phyloP scores from a whole-genome alignment of 2,888 invertebrate genomes.

The Trissoscelio sp. region DNA sequence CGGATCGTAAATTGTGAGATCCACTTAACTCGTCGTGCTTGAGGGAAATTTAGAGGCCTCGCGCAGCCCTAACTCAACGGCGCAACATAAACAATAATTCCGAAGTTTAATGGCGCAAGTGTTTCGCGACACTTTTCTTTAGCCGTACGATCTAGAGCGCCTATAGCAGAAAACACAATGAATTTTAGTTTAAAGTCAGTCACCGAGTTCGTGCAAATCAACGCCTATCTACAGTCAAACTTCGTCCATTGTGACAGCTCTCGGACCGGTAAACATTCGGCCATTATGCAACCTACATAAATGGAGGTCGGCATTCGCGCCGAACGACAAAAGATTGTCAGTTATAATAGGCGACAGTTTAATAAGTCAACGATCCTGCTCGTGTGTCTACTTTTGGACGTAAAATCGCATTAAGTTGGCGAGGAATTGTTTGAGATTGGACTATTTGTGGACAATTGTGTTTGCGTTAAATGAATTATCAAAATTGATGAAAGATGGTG shows the following conservation, averaged over 20 bases:
- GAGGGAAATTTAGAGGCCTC: constrained; percentile 39
- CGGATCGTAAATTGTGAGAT: constrained; percentile 31
- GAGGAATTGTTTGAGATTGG: too few relatives aligned
- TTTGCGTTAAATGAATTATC: too few relatives aligned
- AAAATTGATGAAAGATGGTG: too few relatives aligned
- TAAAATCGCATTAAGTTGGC: too few relatives aligned
- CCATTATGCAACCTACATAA: constrained; percentile 27
- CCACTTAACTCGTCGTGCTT: constrained; percentile 29
- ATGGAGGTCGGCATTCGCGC: constrained; percentile 24
- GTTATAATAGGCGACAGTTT: constrained; percentile 18
- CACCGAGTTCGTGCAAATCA: constrained; percentile 44
- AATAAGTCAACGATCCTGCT: constrained; percentile 6
- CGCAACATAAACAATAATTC: constrained; percentile 46
- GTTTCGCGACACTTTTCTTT: constrained; percentile 45
- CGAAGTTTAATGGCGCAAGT: constrained; percentile 49
- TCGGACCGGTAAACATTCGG: constrained; percentile 18
- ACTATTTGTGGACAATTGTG: too few relatives aligned
- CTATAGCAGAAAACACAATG: constrained; percentile 35
- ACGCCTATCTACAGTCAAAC: constrained; percentile 45
- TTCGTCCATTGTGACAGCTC: constrained; percentile 32
- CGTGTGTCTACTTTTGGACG: neutral
- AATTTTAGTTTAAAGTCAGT: constrained; percentile 53
- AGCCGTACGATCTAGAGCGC: constrained; percentile 35
- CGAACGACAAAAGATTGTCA: constrained; percentile 19
- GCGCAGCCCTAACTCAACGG: constrained; percentile 21